Percentiles rank a stretch among this genome's conserved stretches.
Conservation (phyloP, 2,113 vertebrate species). For the Toxostoma redivivum region DNA sequence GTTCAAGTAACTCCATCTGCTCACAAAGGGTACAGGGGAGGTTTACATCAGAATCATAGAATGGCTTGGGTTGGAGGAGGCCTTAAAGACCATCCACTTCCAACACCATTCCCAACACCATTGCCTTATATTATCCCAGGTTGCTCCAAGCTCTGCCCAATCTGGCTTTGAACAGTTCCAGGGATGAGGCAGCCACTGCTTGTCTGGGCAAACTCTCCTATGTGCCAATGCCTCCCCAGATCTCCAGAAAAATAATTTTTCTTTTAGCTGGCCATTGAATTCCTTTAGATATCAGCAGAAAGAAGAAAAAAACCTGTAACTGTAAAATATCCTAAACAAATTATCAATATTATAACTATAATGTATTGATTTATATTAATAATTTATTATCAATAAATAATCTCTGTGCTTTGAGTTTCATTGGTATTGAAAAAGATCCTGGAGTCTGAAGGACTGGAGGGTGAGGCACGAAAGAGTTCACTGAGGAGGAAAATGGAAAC, state of each 20-base stretch:
- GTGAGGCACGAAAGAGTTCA: neutral
- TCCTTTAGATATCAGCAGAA: neutral
- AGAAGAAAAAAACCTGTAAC: neutral
- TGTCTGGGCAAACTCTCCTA: neutral
- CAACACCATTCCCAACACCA: neutral
- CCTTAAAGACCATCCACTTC: neutral
- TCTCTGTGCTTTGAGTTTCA: neutral
- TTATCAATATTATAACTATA: neutral
- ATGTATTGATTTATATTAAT: neutral
- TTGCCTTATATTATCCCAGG: neutral
- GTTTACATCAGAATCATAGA: neutral
- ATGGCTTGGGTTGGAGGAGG: neutral
- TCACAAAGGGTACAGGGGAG: neutral
- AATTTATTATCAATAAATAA: neutral
- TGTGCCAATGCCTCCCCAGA: neutral
- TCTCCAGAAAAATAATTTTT: neutral
- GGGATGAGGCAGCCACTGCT: neutral
- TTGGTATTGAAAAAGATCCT: neutral
- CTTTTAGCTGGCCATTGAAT: neutral
- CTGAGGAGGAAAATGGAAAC: neutral
- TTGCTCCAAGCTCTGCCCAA: neutral
- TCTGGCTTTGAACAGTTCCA: neutral
- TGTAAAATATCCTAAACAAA: neutral
- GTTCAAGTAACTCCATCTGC: accelerated
- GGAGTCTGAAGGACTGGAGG: neutral